Evolutionary conservation across 2,888 invertebrate species (phyloP).

Genomic region (Lamproptera curius): DNA sequence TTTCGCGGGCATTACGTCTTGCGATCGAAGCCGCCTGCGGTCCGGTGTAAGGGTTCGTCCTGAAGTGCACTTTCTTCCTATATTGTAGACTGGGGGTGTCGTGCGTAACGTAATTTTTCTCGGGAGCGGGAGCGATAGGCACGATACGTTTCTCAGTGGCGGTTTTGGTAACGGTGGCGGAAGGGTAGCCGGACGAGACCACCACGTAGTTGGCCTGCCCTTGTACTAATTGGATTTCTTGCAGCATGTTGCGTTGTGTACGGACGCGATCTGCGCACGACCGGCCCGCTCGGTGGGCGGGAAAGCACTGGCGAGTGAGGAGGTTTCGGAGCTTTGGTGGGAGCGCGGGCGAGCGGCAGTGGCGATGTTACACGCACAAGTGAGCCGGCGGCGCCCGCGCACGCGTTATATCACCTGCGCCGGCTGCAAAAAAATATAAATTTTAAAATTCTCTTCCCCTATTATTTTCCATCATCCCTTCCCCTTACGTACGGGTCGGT

Average conservation of each 20-base stretch:
- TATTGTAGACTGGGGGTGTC: constrained; percentile 79
- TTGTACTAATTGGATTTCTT: constrained; percentile 74
- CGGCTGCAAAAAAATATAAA: constrained; percentile 78
- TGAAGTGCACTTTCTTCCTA: constrained; percentile 86
- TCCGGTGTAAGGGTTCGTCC: constrained; percentile 78
- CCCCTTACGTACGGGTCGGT: constrained; percentile 72
- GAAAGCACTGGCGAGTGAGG: constrained; percentile 49
- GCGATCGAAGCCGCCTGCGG: constrained; percentile 92
- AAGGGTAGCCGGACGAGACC: constrained; percentile 73
- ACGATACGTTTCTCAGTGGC: constrained; percentile 73
- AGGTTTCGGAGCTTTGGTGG: constrained; percentile 42
- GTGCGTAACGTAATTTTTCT: constrained; percentile 73
- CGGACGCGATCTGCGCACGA: constrained; percentile 43
- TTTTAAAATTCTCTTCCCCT: constrained; percentile 78
- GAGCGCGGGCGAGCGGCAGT: constrained; percentile 54
- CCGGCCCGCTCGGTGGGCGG: constrained; percentile 56
- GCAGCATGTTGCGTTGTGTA: constrained; percentile 65
- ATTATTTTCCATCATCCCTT: constrained; percentile 78
- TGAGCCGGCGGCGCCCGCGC: constrained; percentile 74
- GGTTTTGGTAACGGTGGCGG: constrained; percentile 66
- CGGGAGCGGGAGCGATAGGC: constrained; percentile 79
- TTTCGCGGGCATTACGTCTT: constrained; percentile 93
- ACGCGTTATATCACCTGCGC: constrained; percentile 77
- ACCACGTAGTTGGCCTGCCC: constrained; percentile 81
- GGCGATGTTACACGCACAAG: constrained; percentile 67